Conservation (phyloP, 2,888 invertebrate genomes). For the Nasonia oneida region DNA sequence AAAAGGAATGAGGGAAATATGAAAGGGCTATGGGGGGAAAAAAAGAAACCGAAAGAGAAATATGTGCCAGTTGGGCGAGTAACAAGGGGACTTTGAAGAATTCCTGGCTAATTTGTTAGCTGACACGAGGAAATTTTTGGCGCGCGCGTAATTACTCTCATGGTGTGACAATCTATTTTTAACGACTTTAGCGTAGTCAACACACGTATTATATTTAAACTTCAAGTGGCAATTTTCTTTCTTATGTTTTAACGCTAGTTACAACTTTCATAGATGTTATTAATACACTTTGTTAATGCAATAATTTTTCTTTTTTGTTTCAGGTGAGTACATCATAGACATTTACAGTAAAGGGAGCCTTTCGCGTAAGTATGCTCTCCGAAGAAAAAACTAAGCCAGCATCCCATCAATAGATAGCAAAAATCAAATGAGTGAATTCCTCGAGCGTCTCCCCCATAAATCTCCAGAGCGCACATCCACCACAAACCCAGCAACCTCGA, state of each 20-base stretch:
- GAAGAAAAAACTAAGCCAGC: too few relatives aligned
- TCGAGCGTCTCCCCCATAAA: neutral
- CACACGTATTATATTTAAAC: neutral
- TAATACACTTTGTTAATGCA: neutral
- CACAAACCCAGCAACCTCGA: constrained; percentile 1
- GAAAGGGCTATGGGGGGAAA: neutral
- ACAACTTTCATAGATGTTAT: neutral
- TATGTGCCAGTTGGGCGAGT: constrained; percentile 26
- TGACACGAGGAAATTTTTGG: constrained; percentile 11
- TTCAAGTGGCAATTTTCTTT: neutral
- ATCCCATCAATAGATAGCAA: neutral
- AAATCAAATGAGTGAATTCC: neutral
- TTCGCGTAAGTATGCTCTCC: too few relatives aligned
- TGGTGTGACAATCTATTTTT: constrained; percentile 28
- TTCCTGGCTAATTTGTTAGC: constrained; percentile 46
- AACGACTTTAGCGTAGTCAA: constrained; percentile 14
- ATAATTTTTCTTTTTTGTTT: neutral
- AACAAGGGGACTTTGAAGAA: constrained; percentile 39
- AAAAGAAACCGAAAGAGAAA: constrained; percentile 42
- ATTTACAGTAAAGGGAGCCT: neutral
- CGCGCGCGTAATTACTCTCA: constrained; percentile 19
- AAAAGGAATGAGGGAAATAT: constrained; percentile 26
- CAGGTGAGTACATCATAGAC: neutral
- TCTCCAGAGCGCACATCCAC: neutral
- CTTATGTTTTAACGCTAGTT: neutral